These are phyloP conservation scores for Panulirus ornatus DNA, from an alignment of 1,140 invertebrate species.

Conservation along the genomic window DNA sequence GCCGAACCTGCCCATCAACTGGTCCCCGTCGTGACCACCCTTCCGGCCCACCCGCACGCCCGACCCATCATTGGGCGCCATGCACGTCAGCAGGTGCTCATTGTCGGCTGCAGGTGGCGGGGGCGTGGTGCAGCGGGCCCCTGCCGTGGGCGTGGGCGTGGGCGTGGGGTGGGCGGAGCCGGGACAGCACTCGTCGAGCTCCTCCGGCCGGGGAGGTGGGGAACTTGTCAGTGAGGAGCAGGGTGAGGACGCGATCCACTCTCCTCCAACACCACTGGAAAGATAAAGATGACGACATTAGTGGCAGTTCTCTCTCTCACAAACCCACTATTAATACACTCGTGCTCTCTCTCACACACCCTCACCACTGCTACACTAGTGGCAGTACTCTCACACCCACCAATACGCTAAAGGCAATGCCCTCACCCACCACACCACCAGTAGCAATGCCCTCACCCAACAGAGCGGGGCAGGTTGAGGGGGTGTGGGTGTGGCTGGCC, in stretches of 20 bases:
- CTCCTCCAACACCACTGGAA: conserved; percentile 65
- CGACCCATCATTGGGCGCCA: conserved; percentile 66
- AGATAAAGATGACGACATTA: background rate
- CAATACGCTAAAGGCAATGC: no score
- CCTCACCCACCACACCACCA: no score
- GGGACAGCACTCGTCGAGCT: conserved; percentile 58
- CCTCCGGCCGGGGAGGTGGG: conserved; percentile 64
- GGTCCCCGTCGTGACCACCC: conserved; percentile 58
- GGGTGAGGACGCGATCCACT: conserved; percentile 66
- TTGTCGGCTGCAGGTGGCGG: conserved; percentile 39
- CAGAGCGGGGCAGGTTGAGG: no score
- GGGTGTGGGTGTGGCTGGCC: no score
- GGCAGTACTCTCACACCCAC: no score
- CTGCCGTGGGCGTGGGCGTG: conserved; percentile 54
- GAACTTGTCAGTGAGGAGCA: conserved; percentile 63
- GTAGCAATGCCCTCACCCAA: no score
- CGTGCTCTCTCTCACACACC: no score
- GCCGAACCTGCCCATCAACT: conserved; percentile 61
- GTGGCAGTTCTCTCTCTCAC: no score
- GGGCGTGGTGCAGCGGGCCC: conserved; percentile 33
- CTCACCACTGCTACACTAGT: no score
- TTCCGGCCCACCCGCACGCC: conserved; percentile 63
- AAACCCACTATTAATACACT: no score
- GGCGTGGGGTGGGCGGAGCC: conserved; percentile 27
- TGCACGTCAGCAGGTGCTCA: conserved; percentile 48